A percentile compares a stretch with the other conserved stretches of the same genome.
These are phyloP conservation scores for Pseudococcus jackbeardsleyi DNA, from an alignment of 2,888 invertebrate genomes.

Conservation along the genomic window DNA sequence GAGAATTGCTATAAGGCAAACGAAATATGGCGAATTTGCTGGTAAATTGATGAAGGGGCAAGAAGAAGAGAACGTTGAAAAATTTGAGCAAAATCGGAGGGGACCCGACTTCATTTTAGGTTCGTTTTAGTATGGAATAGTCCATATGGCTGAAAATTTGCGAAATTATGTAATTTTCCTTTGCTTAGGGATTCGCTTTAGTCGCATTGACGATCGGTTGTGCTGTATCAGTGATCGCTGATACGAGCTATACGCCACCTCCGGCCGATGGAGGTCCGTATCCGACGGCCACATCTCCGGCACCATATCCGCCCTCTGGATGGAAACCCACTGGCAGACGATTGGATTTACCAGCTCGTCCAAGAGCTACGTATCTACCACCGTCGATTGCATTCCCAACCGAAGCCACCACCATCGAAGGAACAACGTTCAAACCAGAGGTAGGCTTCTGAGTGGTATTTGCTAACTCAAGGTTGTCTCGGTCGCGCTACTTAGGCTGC, in stretches of 20 bases:
- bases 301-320: conserved; percentile 70
- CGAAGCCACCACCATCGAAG: conserved; percentile 53
- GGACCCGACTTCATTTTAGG: too few species aligned
- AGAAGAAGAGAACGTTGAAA: too few species aligned
- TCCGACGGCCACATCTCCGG: conserved; percentile 67
- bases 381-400: neutral
- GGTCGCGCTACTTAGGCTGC: neutral
- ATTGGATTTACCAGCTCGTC: conserved; percentile 69
- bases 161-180: neutral
- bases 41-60: too few species aligned
- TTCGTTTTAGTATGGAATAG: too few species aligned
- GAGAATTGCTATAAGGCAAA: too few species aligned
- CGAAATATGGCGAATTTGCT: too few species aligned
- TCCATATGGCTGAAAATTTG: neutral
- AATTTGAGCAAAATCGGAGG: too few species aligned
- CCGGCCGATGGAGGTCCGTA: conserved; percentile 59
- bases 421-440: conserved; percentile 61
- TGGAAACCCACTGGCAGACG: conserved; percentile 70
- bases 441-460: conserved; percentile 54
- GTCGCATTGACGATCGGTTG: conserved; percentile 16
- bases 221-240: conserved; percentile 1
- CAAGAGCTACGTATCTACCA: conserved; percentile 59
- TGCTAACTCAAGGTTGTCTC: conserved; percentile 2
- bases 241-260: conserved; percentile 60
- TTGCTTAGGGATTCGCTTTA: neutral